A percentile compares a stretch with the other conserved stretches of the same genome.
Evolutionary conservation across 2,888 invertebrate genomes (phyloP).

Genomic region (Epiblema foenella): DNA sequence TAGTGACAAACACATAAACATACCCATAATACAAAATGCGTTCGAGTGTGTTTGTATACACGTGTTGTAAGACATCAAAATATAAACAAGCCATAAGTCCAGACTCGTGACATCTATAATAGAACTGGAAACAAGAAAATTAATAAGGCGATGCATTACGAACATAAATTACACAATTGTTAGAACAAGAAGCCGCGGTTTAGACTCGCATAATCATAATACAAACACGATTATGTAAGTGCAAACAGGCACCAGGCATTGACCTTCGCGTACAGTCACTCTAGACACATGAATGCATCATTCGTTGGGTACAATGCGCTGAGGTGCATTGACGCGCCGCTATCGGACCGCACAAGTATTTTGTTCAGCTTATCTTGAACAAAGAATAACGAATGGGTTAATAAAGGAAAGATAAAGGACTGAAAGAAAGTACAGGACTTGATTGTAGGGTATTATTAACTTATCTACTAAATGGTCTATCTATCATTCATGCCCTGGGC

Average conservation of each 20-base stretch:
- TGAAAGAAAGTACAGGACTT: slow-evolving; percentile 17
- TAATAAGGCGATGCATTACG: slow-evolving; percentile 18
- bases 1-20: background rate
- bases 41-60: background rate
- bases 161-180: slow-evolving; percentile 32
- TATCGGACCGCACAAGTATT: slow-evolving; percentile 77
- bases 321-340: slow-evolving; percentile 65
- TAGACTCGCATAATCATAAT: slow-evolving; percentile 64
- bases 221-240: slow-evolving; percentile 75
- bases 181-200: slow-evolving; percentile 44
- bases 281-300: slow-evolving; percentile 76
- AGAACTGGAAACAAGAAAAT: slow-evolving; percentile 15
- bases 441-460: slow-evolving; percentile 6
- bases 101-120: background rate
- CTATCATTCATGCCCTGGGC: background rate
- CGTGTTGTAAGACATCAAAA: background rate
- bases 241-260: slow-evolving; percentile 72
- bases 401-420: slow-evolving; percentile 24
- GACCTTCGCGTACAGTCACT: slow-evolving; percentile 66
- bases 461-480: background rate
- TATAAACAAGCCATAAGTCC: background rate
- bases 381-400: slow-evolving; percentile 60
- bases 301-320: slow-evolving; percentile 74
- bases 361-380: slow-evolving; percentile 67
- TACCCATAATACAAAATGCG: background rate